These are phyloP conservation scores for Planiliza haematocheilus DNA, from an alignment of 2,113 vertebrate genomes.

Conservation along the genomic window DNA sequence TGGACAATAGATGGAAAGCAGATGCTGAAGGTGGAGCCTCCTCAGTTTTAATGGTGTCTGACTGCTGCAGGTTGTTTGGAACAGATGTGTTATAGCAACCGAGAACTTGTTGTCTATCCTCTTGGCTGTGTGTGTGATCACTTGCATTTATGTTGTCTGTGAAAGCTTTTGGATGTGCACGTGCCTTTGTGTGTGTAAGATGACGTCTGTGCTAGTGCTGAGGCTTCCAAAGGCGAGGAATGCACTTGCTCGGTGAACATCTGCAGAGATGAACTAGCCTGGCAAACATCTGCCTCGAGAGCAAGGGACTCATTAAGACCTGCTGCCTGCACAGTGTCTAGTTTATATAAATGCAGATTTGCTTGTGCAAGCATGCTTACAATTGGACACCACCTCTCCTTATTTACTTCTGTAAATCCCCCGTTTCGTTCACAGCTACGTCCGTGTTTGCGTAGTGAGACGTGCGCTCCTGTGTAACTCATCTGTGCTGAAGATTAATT, in stretches of 20 bases:
- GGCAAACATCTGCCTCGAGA: slow-evolving; percentile 28
- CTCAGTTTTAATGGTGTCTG: slow-evolving; percentile 51
- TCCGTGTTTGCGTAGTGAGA: slow-evolving; percentile 55
- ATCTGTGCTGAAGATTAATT: slow-evolving; percentile 73
- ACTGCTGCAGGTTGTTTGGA: slow-evolving; percentile 61
- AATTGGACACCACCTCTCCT: not conserved
- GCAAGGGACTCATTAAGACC: slow-evolving; percentile 28
- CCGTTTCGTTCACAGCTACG: slow-evolving; percentile 45
- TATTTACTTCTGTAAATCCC: slow-evolving; percentile 17
- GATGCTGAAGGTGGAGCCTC: slow-evolving; percentile 60
- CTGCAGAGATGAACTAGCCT: slow-evolving; percentile 29
- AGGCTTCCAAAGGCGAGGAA: slow-evolving; percentile 21
- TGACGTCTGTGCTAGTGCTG: not conserved
- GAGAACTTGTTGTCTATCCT: slow-evolving; percentile 27
- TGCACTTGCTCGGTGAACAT: slow-evolving; percentile 57
- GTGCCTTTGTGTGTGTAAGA: slow-evolving; percentile 10
- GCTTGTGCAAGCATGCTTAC: slow-evolving; percentile 12
- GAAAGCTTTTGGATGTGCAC: slow-evolving; percentile 24
- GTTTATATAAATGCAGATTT: slow-evolving; percentile 31
- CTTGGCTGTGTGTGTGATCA: slow-evolving; percentile 13
- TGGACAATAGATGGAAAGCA: slow-evolving; percentile 67
- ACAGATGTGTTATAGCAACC: slow-evolving; percentile 68
- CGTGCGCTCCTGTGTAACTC: slow-evolving; percentile 56
- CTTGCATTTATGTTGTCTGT: slow-evolving; percentile 11
- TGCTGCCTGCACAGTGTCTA: slow-evolving; percentile 18